Evolutionary conservation across 2,113 vertebrate genomes (phyloP).

Genomic region (Choloepus hoffmanni): DNA sequence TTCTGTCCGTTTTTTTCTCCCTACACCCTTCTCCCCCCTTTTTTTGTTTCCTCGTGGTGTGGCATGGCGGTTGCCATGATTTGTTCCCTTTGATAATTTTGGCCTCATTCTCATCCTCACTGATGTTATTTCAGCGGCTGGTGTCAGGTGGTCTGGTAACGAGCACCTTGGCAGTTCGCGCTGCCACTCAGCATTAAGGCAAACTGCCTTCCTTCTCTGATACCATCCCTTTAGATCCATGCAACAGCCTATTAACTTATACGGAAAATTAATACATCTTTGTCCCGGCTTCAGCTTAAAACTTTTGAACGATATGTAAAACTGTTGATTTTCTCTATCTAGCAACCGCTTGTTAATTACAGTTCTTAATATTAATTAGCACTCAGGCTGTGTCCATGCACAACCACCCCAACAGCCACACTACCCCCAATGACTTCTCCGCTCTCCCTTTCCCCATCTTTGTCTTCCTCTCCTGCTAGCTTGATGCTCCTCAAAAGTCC

Average conservation of each 20-base stretch:
- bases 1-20: slow-evolving; percentile 54
- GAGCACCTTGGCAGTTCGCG: background rate
- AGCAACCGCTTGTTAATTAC: slow-evolving; percentile 81
- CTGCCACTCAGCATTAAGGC: slow-evolving; percentile 49
- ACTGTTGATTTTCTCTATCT: slow-evolving; percentile 62
- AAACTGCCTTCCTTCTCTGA: background rate
- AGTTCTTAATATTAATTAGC: slow-evolving; percentile 77
- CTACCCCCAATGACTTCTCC: background rate
- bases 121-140: slow-evolving; percentile 73
- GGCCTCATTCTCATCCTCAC: slow-evolving; percentile 74
- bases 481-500: slow-evolving; percentile 76
- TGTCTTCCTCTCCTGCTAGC: slow-evolving; percentile 58
- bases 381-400: slow-evolving; percentile 23
- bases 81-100: slow-evolving; percentile 71
- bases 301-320: slow-evolving; percentile 66
- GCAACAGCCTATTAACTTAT: background rate
- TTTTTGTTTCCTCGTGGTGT: slow-evolving; percentile 54
- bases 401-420: background rate
- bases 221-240: background rate
- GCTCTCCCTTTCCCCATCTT: background rate
- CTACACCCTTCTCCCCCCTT: background rate
- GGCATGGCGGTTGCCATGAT: slow-evolving; percentile 27
- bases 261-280: slow-evolving; percentile 17
- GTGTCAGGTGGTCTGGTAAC: slow-evolving; percentile 69
- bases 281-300: slow-evolving; percentile 49